Evolutionary conservation across 2,888 invertebrate species (phyloP), one percentile per base, ranked within the genome.

Genomic region (Bedellia somnulentella): DNA sequence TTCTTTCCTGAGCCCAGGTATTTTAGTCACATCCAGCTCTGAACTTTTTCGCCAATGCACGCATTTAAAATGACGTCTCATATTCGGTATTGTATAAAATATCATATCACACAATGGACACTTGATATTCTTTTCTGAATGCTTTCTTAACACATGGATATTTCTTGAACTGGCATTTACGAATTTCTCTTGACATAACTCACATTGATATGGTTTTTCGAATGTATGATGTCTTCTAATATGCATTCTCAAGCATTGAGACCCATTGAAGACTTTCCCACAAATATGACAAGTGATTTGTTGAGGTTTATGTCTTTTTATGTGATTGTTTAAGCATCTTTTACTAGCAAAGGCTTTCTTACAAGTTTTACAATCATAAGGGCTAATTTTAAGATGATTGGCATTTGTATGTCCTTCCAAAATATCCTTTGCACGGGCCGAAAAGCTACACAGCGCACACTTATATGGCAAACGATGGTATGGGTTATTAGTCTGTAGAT

Each of bases 281-380:
- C 24, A 24, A 11, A 11, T 12, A 4, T 11, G 11, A 11, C 24
- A 24, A 5, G 5, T n/a, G 13, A 11, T 4, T 11, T 24, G 8
- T 8, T 24, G n/a, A 11, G 4, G n/a, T 8, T 8, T 3, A 8
- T 59, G 59, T 0, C 47, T 46, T 16, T 47, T 48, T 24, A 56
- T 52, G 37, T 60, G 59, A 5, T 48, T 38, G 28, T 53, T 50
- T 22, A 60, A 39, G 34, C 50, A 52, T 32, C 55, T 50, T 15
- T 50, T 47, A 0, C 56, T 50, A 10, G 50, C 48, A 26, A 58
- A 54, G 3, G 39, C 36, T 30, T 57, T 57, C 8, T 41, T 35
- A 9, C 59, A 60, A 4, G 49, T 37, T 22, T 49, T 50, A 29
- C 59, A 60, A 8, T 10, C 21, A 21, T 21, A 21, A n/a, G 21